These are phyloP conservation scores for Seladonia tumulorum DNA, from an alignment of 2,888 invertebrate species.

Conservation along the genomic window DNA sequence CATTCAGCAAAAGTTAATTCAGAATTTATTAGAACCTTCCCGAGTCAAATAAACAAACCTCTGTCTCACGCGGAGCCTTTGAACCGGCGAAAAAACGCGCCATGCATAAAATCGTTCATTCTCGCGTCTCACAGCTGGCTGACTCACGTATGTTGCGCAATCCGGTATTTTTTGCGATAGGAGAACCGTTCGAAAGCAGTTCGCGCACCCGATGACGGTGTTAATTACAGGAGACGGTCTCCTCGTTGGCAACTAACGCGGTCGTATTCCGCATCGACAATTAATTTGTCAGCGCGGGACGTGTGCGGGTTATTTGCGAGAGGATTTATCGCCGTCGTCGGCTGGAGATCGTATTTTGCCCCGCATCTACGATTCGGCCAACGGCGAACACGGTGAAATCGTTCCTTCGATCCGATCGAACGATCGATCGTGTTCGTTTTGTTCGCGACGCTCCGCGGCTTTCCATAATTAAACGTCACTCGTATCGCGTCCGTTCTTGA, in stretches of 20 bases:
- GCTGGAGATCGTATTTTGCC: background rate
- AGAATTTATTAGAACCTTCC: background rate
- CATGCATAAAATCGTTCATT: background rate
- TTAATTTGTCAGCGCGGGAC: slow-evolving; percentile 27
- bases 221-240: slow-evolving; percentile 24
- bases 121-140: background rate
- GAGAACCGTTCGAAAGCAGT: background rate
- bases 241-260: slow-evolving; percentile 8
- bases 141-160: background rate
- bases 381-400: background rate
- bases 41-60: background rate
- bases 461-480: slow-evolving; percentile 5
- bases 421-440: background rate
- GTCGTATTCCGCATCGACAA: slow-evolving; percentile 9
- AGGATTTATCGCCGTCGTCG: slow-evolving; percentile 1
- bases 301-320: slow-evolving; percentile 24
- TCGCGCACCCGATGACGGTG: slow-evolving; percentile 3
- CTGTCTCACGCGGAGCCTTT: background rate
- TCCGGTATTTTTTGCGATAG: background rate
- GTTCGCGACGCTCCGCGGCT: background rate
- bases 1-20: background rate
- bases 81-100: background rate
- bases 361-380: background rate
- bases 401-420: background rate
- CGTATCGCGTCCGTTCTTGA: background rate